Base-by-base conservation (phyloP, 2,888 invertebrate species). In the Orthosia gracilis region DNA sequence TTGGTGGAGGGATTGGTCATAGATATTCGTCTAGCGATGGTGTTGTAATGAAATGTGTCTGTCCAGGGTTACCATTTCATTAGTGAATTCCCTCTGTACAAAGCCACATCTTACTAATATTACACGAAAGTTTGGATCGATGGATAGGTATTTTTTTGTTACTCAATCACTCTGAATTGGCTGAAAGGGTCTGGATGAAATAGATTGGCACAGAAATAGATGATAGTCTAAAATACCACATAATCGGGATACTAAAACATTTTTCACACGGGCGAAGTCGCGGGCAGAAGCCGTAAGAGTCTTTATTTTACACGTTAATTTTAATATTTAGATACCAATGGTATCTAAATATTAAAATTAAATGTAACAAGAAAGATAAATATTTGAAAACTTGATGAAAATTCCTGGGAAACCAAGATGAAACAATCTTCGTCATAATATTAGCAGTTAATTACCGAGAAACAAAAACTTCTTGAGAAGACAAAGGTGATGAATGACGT, bases 401-500 rank as follows among this genome's bases (percentile, higher is more conserved):
- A 21, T 15, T 15, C 40, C 9, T 23, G 12, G 13, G 49, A 67
- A 18, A 54, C 17, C 4, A 13, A 23, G 7, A 49, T 21, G 52
- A 62, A 55, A 45, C 12, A 76, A 63, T 62, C 7, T n/a, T 31
- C 17, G 18, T 49, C 26, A 26, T 40, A 58, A 23, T 52, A 63
- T 52, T 59, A 54, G 3, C 49, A 50, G 54, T 59, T 62, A 69
- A 70, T 78, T 47, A 62, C 17, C 21, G 13, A 61, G 12, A 31
- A 65, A 71, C 31, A 72, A 80, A 54, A 52, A 45, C 3, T 47
- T 21, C 31, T 59, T 26, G 21, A 54, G 55, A 54, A 64, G 40
- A 59, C 73, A 79, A 79, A 61, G 21, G 4, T 26, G 78, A 69
- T 61, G 18, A 78, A 49, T 70, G 18, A 61, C 40, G 40, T 18